phyloP scores from a whole-genome alignment of 2,888 invertebrate species.

The Lasioglossum calceatum region DNA sequence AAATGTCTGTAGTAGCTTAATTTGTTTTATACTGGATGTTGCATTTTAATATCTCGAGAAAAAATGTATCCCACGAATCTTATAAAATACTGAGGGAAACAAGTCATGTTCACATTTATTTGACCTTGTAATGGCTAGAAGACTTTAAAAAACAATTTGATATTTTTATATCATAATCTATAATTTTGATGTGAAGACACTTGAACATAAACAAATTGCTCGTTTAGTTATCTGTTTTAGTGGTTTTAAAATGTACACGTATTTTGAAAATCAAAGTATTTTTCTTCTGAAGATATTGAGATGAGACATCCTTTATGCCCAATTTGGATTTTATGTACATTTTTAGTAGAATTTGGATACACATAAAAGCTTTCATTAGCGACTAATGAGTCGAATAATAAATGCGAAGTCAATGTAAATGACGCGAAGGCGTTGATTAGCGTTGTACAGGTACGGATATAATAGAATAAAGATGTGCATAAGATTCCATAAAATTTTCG shows the following conservation, averaged over 20 bases:
- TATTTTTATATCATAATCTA: neutral
- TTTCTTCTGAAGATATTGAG: neutral
- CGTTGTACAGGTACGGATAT: constrained; percentile 53
- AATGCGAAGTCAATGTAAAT: constrained; percentile 65
- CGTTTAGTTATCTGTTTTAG: neutral
- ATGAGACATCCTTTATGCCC: neutral
- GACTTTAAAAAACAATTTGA: neutral
- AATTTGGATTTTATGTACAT: constrained; percentile 30
- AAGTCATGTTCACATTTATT: neutral
- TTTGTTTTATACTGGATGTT: neutral
- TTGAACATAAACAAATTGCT: neutral
- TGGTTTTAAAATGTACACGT: neutral
- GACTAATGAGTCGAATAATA: constrained; percentile 65
- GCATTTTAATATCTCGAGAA: neutral
- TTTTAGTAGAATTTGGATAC: constrained; percentile 51
- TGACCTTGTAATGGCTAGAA: neutral
- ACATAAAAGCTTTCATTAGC: constrained; percentile 66
- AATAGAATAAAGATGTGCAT: neutral
- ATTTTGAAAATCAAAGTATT: neutral
- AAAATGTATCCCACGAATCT: neutral
- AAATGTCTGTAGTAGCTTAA: neutral
- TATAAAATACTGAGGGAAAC: neutral
- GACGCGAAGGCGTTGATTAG: constrained; percentile 58
- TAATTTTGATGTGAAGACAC: neutral
- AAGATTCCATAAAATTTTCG: neutral